These are phyloP conservation scores for Zygogramma bicolorata DNA, from an alignment of 2,888 invertebrate species.

Conservation along the genomic window DNA sequence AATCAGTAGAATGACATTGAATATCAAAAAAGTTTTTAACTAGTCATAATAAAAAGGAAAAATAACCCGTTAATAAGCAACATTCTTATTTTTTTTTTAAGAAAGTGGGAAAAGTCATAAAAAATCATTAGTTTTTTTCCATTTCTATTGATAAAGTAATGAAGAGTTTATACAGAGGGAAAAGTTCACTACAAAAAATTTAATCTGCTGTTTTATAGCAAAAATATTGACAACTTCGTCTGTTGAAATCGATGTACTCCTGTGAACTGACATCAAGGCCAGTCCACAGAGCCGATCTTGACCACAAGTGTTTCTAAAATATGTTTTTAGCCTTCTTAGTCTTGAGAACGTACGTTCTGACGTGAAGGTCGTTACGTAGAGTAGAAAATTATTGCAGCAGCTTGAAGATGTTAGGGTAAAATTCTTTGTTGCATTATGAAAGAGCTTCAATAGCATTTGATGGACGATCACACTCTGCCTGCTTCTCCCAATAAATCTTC, in stretches of 20 bases:
- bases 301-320: neutral
- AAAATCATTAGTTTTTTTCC: neutral
- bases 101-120: neutral
- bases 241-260: neutral
- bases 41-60: slow-evolving; percentile 3
- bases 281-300: neutral
- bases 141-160: no score
- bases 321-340: neutral
- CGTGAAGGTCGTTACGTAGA: slow-evolving; percentile 8
- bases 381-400: neutral
- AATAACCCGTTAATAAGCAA: slow-evolving; percentile 6
- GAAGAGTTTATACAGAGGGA: slow-evolving; percentile 3
- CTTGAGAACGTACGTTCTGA: neutral
- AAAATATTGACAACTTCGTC: neutral
- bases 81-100: no score
- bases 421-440: neutral
- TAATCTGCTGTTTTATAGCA: neutral
- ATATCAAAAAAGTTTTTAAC: slow-evolving; percentile 6
- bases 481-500: neutral
- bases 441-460: slow-evolving; percentile 7
- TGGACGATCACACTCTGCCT: neutral
- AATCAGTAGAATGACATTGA: slow-evolving; percentile 16
- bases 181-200: slow-evolving; percentile 2
- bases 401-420: slow-evolving; percentile 11
- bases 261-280: neutral